These are phyloP conservation scores for Apodemus sylvaticus DNA, from an alignment of 2,113 vertebrate species.

Conservation along the genomic window DNA sequence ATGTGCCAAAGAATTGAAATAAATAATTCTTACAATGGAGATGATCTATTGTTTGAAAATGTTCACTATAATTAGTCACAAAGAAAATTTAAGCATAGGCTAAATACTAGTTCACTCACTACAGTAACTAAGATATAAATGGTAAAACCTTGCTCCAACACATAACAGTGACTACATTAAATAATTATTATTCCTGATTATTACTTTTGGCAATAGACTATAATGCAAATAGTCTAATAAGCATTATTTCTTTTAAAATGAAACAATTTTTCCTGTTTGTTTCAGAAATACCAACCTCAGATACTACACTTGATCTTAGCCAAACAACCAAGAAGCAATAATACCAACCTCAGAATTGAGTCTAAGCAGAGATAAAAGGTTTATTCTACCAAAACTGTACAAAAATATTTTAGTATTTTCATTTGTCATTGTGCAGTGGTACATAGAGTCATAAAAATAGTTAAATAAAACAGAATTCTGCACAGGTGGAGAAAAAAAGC, in stretches of 20 bases:
- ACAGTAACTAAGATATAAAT: not conserved
- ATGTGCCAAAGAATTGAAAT: not conserved
- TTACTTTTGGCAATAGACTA: not conserved
- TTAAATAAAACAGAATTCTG: not conserved
- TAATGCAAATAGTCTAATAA: not conserved
- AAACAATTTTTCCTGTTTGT: not conserved
- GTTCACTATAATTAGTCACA: not conserved
- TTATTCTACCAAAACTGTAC: not conserved
- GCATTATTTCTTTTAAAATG: not conserved
- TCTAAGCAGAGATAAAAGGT: not conserved
- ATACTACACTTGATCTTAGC: too few relatives aligned
- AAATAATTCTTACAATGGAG: not conserved
- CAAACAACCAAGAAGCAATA: too few relatives aligned
- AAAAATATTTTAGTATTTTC: not conserved
- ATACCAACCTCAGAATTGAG: not conserved
- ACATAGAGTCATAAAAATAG: not conserved
- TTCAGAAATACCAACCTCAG: too few relatives aligned
- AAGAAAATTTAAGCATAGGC: not conserved
- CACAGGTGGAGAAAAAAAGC: not conserved
- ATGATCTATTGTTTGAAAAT: not conserved
- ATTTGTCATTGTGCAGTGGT: not conserved
- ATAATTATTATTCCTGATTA: not conserved
- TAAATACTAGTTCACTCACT: not conserved
- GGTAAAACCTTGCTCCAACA: not conserved
- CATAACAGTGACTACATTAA: not conserved